Evolutionary conservation across 2,888 invertebrate genomes (phyloP), one percentile per base, ranked within the genome.

Genomic region (Ichneumoninae sp.): DNA sequence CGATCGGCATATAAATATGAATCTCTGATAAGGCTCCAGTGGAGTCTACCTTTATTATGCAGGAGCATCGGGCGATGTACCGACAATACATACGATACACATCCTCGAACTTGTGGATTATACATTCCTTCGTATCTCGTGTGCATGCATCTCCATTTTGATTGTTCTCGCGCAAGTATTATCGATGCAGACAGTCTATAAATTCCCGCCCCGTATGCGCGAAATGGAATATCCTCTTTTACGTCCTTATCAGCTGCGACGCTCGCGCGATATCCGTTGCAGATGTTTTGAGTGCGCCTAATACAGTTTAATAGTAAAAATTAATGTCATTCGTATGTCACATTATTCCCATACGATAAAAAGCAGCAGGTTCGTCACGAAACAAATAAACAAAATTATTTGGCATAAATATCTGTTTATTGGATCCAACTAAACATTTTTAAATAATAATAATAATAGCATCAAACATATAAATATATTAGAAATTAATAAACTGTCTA

Each of bases 131-230:
- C 63, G 1, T 33, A 33, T 60, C 30, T 30, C 33, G 26, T 6
- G 10, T 33, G 30, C 16, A n/a, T n/a, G n/a, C 63, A 16, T 33
- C 30, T 63, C 30, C 7, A 16, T 33, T 33, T 63, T 33, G 50
- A 70, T 70, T 70, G 63, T 70, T 78, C 63, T 44, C 68, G 36
- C 50, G 13, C 47, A 19, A 30, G 36, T 50, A 52, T 63, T 16
- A n/a, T 13, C 33, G 33, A 36, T 22, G 33, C n/a, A 19, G n/a
- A 36, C 22, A 22, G 70, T 36, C 47, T 30, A 22, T 26, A 69
- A 22, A 63, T 65, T 63, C 57, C 13, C 36, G 36, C 16, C 36
- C 0, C 26, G 33, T 77, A 57, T 30, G 70, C 36, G 52, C 33
- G 30, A 36, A 71, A 63, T 50, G 36, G 50, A 33, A 50, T n/a